A percentile compares a stretch with the other conserved stretches of the same genome.
These are phyloP conservation scores for Punctoribates punctum DNA, from an alignment of 2,888 invertebrate species.

Conservation along the genomic window DNA sequence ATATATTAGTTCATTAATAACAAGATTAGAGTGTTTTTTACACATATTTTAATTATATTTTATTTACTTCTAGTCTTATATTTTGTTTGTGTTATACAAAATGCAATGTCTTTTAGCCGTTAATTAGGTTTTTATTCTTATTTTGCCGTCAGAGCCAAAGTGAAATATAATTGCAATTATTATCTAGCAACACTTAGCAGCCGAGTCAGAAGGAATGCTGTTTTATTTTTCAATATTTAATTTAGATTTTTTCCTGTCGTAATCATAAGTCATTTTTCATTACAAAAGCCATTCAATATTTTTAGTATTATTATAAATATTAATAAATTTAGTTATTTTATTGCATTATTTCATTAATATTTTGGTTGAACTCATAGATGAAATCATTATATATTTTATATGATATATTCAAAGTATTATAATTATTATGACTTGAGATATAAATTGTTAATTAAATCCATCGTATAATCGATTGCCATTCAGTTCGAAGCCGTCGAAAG, in stretches of 20 bases:
- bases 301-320: conserved; percentile 26
- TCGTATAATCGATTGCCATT: too few species aligned
- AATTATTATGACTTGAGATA: background rate
- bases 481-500: too few species aligned
- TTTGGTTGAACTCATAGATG: too few species aligned
- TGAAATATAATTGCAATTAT: background rate
- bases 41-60: background rate
- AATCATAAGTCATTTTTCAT: background rate
- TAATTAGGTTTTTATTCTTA: conserved; percentile 17
- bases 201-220: background rate
- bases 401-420: conserved; percentile 1
- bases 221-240: conserved; percentile 5
- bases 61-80: conserved; percentile 13
- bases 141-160: conserved; percentile 3
- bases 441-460: background rate
- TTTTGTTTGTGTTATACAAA: too few species aligned
- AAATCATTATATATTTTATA: too few species aligned
- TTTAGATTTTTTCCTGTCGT: background rate
- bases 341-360: background rate
- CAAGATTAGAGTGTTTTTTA: background rate
- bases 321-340: background rate
- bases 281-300: background rate
- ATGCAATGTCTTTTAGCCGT: background rate
- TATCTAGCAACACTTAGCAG: conserved; percentile 2
- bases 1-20: background rate